Base-by-base conservation (phyloP, 1,140 invertebrate genomes). In the Ganaspis sp. region DNA sequence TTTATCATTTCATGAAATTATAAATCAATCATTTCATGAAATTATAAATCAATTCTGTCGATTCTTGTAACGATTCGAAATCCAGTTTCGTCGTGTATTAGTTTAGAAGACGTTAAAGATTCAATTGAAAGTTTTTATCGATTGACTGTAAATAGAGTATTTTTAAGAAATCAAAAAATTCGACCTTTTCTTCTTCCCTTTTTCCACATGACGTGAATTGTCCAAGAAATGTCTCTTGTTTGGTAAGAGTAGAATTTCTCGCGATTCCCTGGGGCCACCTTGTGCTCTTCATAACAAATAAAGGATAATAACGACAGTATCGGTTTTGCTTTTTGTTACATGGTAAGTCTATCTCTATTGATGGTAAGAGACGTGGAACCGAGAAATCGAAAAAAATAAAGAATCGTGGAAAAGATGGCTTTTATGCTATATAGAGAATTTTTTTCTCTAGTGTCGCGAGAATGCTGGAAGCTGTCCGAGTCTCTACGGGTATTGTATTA, bases 321-420 rank as follows among this genome's bases (percentile, higher is more conserved):
- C n/a, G 45, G 45, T 49, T 49, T 49, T 49, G 45, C 45, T 49
- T 49, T 49, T 49, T 49, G 45, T 49, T 49, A 49, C 45, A 49
- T n/a, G 45, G 45, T 49, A 49, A 49, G 54, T 29, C 54, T 64
- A 64, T 64, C 54, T 64, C 54, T 64, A 4, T 64, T 64, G 21
- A n/a, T 26, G 23, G 11, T 64, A 64, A 29, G 11, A 64, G 29
- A 23, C 21, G 23, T 64, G 54, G 21, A 64, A 64, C 23, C 12
- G 53, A 64, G 23, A 64, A 64, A 64, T 23, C 23, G 54, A 64
- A 11, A 21, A 64, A 64, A 29, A 9, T 9, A 26, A 37, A 45
- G 38, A 26, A 19, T 17, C 6, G 37, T 8, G 34, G 53, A 45
- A 54, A 69, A 42, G 54, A 23, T 74, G 17, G 53, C 37, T 72